These are phyloP conservation scores for Festucalex cinctus DNA, from an alignment of 2,113 vertebrate species.

Conservation along the genomic window DNA sequence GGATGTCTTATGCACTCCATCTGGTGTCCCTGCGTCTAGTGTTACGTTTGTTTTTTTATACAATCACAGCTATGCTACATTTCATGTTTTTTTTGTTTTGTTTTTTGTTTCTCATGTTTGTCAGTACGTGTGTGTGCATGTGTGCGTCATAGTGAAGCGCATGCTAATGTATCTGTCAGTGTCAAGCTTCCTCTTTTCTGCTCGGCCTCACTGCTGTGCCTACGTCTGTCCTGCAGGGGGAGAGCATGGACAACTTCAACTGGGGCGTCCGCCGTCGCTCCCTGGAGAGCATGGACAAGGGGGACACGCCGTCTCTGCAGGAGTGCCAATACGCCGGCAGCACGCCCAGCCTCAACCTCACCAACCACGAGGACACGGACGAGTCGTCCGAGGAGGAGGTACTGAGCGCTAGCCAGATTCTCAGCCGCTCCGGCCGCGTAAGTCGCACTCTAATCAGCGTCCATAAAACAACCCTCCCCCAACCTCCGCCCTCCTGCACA, in stretches of 20 bases:
- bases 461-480: not conserved
- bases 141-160: not conserved
- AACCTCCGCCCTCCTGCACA: not conserved
- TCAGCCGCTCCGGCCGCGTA: slow-evolving; percentile 89
- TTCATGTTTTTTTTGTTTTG: slow-evolving; percentile 15
- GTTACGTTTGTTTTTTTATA: not conserved
- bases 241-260: slow-evolving; percentile 99
- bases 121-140: too few species aligned
- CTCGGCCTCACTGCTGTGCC: slow-evolving; percentile 34
- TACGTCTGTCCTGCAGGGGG: slow-evolving; percentile 79
- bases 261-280: slow-evolving; percentile 97
- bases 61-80: not conserved
- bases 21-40: slow-evolving; percentile 34
- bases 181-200: not conserved
- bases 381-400: slow-evolving; percentile 98
- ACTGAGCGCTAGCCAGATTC: slow-evolving; percentile 93
- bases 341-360: slow-evolving; percentile 94
- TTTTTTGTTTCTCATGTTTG: slow-evolving; percentile 14
- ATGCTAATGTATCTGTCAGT: not conserved
- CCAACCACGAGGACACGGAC: slow-evolving; percentile 96
- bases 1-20: slow-evolving; percentile 43
- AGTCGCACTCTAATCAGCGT: slow-evolving; percentile 55
- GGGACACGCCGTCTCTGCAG: slow-evolving; percentile 91
- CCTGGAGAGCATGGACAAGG: slow-evolving; percentile 97
- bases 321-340: slow-evolving; percentile 92